Conservation (phyloP, 2,113 vertebrate species). For the Stercorarius parasiticus region DNA sequence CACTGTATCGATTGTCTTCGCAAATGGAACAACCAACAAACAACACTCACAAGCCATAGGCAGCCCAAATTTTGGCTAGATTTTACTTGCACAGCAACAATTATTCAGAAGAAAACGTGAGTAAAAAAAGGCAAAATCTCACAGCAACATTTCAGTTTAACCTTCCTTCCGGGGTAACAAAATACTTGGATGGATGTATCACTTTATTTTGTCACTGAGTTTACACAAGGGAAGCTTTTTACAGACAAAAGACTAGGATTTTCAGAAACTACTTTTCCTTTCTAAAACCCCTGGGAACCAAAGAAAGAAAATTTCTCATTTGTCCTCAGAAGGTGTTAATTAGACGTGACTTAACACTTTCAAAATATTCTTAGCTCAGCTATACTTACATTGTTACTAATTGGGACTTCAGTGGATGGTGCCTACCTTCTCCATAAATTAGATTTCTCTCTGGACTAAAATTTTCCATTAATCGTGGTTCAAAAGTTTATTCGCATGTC, state of each 20-base stretch:
- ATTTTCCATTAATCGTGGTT: background rate
- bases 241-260: background rate
- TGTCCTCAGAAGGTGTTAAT: background rate
- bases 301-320: background rate
- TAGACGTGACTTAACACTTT: slow-evolving; percentile 2
- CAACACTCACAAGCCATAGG: background rate
- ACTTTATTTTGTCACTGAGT: background rate
- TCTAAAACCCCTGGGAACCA: background rate
- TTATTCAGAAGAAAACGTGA: background rate
- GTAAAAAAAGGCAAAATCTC: background rate
- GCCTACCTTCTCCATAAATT: background rate
- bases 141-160: background rate
- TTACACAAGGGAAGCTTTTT: background rate
- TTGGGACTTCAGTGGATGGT: background rate
- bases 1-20: background rate
- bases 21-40: background rate
- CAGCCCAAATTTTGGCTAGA: background rate
- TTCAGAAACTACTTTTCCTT: background rate
- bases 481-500: background rate
- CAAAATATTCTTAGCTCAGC: background rate
- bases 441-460: background rate
- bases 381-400: background rate
- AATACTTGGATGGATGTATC: background rate
- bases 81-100: background rate
- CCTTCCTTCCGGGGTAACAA: background rate